phyloP scores from a whole-genome alignment of 2,113 vertebrate species.

The Caracal caracal region DNA sequence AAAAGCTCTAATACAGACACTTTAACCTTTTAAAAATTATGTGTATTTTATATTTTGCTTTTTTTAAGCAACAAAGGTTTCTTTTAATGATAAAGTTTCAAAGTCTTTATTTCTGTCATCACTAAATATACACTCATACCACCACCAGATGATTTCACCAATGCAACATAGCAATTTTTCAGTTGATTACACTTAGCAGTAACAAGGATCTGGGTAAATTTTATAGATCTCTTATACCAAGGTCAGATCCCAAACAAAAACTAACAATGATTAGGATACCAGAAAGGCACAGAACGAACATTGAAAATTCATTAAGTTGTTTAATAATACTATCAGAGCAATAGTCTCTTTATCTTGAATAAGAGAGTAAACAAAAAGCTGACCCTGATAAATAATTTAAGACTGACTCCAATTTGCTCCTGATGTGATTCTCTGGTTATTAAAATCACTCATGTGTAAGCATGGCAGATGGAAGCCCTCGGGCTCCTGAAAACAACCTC shows the following conservation, averaged over 20 bases:
- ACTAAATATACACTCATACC: not conserved
- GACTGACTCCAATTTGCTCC: not conserved
- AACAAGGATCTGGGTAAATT: not conserved
- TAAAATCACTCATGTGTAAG: not conserved
- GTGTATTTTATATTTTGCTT: not conserved
- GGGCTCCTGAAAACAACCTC: not conserved
- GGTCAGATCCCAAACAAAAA: conserved; percentile 33
- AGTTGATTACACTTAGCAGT: not conserved
- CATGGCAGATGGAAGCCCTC: not conserved
- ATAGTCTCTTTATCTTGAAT: not conserved
- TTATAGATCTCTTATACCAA: conserved; percentile 6
- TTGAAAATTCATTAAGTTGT: not conserved
- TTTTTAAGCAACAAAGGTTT: not conserved
- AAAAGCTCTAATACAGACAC: not conserved
- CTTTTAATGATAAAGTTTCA: not conserved
- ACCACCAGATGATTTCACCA: not conserved
- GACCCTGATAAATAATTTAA: conserved; percentile 55
- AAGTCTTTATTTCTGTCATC: conserved; percentile 1
- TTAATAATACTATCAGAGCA: not conserved
- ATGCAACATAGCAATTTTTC: not conserved
- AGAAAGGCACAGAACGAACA: not conserved
- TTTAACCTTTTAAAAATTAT: not conserved
- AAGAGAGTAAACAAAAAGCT: conserved; percentile 39
- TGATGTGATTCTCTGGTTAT: not conserved
- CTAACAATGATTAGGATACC: not conserved